These are phyloP conservation scores for Geotrypetes seraphini DNA, from an alignment of 2,797 vertebrate genomes.

Conservation along the genomic window DNA sequence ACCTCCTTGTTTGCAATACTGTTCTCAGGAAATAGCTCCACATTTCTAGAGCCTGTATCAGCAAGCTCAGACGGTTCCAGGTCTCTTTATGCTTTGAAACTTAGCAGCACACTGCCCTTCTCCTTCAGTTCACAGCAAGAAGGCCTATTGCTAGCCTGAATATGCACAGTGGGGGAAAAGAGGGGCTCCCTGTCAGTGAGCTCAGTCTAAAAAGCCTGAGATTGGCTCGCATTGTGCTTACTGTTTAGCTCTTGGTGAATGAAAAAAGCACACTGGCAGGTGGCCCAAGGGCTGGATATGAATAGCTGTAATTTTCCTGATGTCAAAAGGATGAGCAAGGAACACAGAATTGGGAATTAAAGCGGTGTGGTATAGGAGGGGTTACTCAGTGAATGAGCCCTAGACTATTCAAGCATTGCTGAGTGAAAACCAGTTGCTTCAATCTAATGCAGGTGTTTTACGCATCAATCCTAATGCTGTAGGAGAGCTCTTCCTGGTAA, in stretches of 20 bases:
- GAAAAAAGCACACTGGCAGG: conserved; percentile 48
- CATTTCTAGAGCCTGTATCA: conserved; percentile 18
- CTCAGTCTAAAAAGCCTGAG: conserved; percentile 25
- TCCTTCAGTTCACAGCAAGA: conserved; percentile 8
- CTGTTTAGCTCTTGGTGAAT: conserved; percentile 37
- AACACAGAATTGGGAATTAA: conserved; percentile 19
- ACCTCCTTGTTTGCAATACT: conserved; percentile 23
- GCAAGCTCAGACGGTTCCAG: conserved; percentile 16
- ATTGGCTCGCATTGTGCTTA: conserved; percentile 38
- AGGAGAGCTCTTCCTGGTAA: too few relatives aligned
- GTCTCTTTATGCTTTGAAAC: conserved; percentile 29
- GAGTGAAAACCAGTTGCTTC: conserved; percentile 3
- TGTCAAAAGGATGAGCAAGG: conserved; percentile 38
- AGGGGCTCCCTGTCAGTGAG: conserved; percentile 8
- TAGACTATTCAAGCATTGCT: conserved; percentile 16
- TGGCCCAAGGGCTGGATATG: conserved; percentile 41
- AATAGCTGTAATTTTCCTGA: conserved; percentile 36
- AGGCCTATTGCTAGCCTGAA: conserved; percentile 11
- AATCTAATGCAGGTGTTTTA: too few relatives aligned
- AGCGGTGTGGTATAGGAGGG: conserved; percentile 8
- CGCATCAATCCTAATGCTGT: too few relatives aligned
- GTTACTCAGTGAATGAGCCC: conserved; percentile 2
- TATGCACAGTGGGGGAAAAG: background rate
- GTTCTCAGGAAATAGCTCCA: conserved; percentile 10
- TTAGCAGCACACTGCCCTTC: conserved; percentile 3